Conservation (phyloP, 2,888 invertebrate species). For the Drosophila dives region DNA sequence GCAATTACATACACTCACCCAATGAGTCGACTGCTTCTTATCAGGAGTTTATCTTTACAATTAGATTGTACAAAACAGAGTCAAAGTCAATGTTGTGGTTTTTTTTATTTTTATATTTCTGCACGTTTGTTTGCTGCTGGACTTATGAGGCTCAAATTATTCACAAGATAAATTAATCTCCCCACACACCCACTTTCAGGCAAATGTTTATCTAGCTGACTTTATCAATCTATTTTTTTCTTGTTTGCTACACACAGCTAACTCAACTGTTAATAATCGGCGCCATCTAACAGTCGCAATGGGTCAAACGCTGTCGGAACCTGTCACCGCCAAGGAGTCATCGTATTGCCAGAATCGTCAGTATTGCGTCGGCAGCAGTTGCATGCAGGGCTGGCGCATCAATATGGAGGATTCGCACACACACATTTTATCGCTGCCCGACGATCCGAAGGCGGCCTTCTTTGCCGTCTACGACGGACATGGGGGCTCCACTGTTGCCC, state of each 20-base stretch:
- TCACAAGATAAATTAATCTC: slow-evolving; percentile 66
- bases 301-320: slow-evolving; percentile 99
- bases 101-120: background rate
- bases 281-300: slow-evolving; percentile 85
- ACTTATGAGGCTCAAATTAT: slow-evolving; percentile 57
- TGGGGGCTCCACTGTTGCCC: slow-evolving; percentile 94
- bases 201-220: slow-evolving; percentile 36
- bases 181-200: slow-evolving; percentile 20
- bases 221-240: slow-evolving; percentile 33
- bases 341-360: slow-evolving; percentile 91
- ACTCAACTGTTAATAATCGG: slow-evolving; percentile 26
- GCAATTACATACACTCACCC: background rate
- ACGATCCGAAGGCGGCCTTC: slow-evolving; percentile 96
- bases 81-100: background rate
- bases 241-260: slow-evolving; percentile 24
- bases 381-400: slow-evolving; percentile 99
- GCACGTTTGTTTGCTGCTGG: slow-evolving; percentile 54
- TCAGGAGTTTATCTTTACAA: slow-evolving; percentile 50
- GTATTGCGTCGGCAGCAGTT: slow-evolving; percentile 94
- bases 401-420: slow-evolving; percentile 99
- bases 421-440: slow-evolving; percentile 95
- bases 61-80: background rate
- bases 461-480: slow-evolving; percentile 95
- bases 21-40: slow-evolving; percentile 22
- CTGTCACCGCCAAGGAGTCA: slow-evolving; percentile 95